Evolutionary conservation across 1,140 invertebrate species (phyloP), one percentile per base, ranked within the genome.

Genomic region (Cydia pomonella): DNA sequence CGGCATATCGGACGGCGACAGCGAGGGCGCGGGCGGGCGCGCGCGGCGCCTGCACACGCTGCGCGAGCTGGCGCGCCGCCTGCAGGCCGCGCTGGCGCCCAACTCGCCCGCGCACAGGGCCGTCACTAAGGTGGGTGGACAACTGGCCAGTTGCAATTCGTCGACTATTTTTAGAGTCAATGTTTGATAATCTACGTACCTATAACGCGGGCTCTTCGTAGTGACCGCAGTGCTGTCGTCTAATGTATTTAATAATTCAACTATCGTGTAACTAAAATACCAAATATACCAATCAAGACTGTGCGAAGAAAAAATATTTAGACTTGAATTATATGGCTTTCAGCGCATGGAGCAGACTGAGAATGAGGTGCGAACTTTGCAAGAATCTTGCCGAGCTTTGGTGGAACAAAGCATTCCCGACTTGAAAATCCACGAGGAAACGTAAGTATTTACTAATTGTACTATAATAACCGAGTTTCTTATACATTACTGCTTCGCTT

Each of bases 341-440:
- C 84, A 96, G 94, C 95, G 95, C 76, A 95, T 97, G 92, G 95
- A 96, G 77, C 94, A 96, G 77, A 96, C 96, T n/a, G 96, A 97
- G 86, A 95, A 94, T 71, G 96, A 98, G 89, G 94, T 98, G 27
- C 95, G 95, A 77, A 94, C 94, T 23, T 89, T 97, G 21, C 97
- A 97, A 88, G 95, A 95, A 75, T 96, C 96, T n/a, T 98, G 97
- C 81, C 94, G 96, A 1, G 95, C 90, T 25, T 77, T 92, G 23
- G 91, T 92, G 0, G 89, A 90, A 75, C 89, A 88, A 69, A 90
- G 82, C 78, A 90, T 90, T 62, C 89, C 88, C 6, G 89, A 91
- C 76, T 77, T 92, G 29, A 90, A 88, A 76, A 91, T 90, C 29
- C 87, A 89, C 9, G 90, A 91, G 21, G 86, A 89, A 6, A 82